phyloP scores from a whole-genome alignment of 2,113 vertebrate genomes.

The Aegotheles bennettii region DNA sequence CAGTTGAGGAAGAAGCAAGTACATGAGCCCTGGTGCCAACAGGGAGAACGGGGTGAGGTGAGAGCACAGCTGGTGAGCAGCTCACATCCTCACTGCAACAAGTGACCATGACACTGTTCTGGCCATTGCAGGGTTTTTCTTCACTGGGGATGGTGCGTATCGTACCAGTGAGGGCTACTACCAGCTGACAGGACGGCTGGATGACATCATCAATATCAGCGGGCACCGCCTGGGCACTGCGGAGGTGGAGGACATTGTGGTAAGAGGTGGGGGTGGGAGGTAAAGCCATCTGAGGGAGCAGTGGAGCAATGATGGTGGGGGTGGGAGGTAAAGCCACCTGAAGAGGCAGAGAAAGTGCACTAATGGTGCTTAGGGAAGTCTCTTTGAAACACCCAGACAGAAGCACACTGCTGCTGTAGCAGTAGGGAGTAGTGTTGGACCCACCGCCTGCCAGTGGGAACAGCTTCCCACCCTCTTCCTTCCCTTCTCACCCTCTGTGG shows the following conservation, averaged over 20 bases:
- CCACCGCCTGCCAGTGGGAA: not conserved
- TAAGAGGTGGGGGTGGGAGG: conserved; percentile 27
- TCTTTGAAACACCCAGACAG: not conserved
- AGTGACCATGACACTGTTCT: not conserved
- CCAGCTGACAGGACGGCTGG: conserved; percentile 79
- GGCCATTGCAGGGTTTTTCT: conserved; percentile 65
- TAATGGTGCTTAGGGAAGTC: not conserved
- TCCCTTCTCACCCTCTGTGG: not conserved
- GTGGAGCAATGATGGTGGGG: no score
- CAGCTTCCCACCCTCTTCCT: not conserved
- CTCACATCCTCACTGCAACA: not conserved
- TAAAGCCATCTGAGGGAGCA: not conserved
- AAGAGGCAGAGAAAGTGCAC: not conserved
- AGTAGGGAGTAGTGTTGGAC: not conserved
- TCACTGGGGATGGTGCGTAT: conserved; percentile 76
- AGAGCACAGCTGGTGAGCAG: not conserved
- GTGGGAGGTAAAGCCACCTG: not conserved
- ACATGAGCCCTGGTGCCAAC: not conserved
- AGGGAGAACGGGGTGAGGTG: not conserved
- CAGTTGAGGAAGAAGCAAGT: not conserved
- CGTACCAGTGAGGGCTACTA: conserved; percentile 76
- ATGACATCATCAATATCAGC: conserved; percentile 80
- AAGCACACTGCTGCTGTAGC: not conserved
- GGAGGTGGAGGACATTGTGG: conserved; percentile 79
- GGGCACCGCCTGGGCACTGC: conserved; percentile 79